phyloP scores from a whole-genome alignment of 2,888 invertebrate species.

The Drosophila algonquin region DNA sequence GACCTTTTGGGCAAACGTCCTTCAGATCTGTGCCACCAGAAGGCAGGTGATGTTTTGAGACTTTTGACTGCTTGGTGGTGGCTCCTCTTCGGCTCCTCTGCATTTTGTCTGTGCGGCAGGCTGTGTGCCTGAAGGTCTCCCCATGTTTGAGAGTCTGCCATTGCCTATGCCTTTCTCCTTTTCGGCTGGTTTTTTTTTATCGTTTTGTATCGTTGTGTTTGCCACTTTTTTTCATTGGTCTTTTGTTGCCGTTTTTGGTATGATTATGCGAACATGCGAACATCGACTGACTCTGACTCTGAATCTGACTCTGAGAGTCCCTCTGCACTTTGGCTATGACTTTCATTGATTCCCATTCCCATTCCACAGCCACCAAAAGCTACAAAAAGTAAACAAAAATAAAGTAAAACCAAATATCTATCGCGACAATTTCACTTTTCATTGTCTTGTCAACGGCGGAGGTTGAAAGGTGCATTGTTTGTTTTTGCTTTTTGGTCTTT shows the following conservation, averaged over 20 bases:
- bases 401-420: conserved; percentile 46
- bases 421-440: conserved; percentile 74
- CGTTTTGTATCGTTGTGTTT: conserved; percentile 36
- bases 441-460: conserved; percentile 51
- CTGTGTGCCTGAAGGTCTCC: not conserved
- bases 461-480: conserved; percentile 7
- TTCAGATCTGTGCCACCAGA: conserved; percentile 50
- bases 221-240: conserved; percentile 52
- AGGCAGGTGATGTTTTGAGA: not conserved
- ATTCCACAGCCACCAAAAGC: conserved; percentile 17
- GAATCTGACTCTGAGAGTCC: not conserved
- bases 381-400: conserved; percentile 26
- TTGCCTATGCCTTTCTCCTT: conserved; percentile 63
- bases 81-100: not conserved
- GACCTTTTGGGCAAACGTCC: conserved; percentile 69
- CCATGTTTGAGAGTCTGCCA: not conserved
- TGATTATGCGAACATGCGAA: conserved; percentile 71
- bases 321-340: conserved; percentile 26
- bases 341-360: conserved; percentile 60
- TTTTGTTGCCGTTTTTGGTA: conserved; percentile 65
- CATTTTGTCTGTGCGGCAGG: not conserved
- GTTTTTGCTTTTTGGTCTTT: too few relatives aligned
- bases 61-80: not conserved
- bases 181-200: conserved; percentile 27
- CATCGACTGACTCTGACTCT: not conserved